Evolutionary conservation across 1,140 invertebrate genomes (phyloP), one percentile per base, ranked within the genome.

Genomic region (Camponotus floridanus): DNA sequence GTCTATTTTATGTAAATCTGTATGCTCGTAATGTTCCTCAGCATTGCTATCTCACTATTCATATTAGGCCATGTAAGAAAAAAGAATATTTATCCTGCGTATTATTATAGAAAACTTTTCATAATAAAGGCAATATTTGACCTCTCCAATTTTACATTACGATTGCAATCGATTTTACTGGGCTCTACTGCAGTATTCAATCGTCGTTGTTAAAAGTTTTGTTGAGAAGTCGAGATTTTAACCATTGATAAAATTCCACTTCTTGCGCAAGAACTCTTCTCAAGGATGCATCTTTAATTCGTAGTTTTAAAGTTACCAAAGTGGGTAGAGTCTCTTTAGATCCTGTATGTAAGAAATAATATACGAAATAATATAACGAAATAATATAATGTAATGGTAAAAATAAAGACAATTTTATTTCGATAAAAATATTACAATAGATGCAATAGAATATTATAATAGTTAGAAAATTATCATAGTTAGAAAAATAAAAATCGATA

Each of bases 181-280:
- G 4, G 31, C n/a, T 13, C 2, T 8, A 42, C 26, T 21, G 5
- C 13, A 42, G 33, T 45, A 11, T 31, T 88, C 84, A 90, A 39
- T 39, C 36, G 55, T 76, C 88, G 59, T 92, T 87, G 36, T 88
- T 81, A 13, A 67, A 88, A 87, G 91, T 93, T 94, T 87, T 94
- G 57, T 94, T 92, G 48, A 96, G 91, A n/a, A 97, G 93, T 85
- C 96, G 94, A 26, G 92, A 93, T 90, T 96, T 96, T 3, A 96
- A 91, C 95, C 96, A 97, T 76, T 96, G 88, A 91, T 97, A 97
- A 92, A 97, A 96, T 86, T 96, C 95, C 73, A 96, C 95, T 92
- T 97, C 97, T 9, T 94, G 93, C 51, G 92, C 93, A 18, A 97
- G 92, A 55, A 94, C 93, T 39, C 92, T 92, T 78, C 93, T 93